A percentile compares a stretch with the other conserved stretches of the same genome.
phyloP scores from a whole-genome alignment of 2,888 invertebrate species.

The Acheta domesticus region DNA sequence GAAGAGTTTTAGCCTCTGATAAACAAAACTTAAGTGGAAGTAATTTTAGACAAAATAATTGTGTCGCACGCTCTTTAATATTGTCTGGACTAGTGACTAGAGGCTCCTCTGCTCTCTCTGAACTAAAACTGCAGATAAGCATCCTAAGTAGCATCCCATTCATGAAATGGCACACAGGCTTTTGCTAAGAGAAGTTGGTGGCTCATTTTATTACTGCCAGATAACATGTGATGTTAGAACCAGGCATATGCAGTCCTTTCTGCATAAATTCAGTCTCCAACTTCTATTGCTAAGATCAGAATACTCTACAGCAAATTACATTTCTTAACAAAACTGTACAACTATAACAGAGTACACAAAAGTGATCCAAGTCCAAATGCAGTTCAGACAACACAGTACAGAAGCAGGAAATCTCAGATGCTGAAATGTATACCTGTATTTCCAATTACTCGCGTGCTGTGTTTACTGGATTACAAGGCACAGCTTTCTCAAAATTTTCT shows the following conservation, averaged over 20 bases:
- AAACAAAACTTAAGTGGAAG: no score
- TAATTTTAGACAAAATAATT: no score
- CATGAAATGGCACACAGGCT: not conserved
- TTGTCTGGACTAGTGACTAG: slow-evolving; percentile 1
- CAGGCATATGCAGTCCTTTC: not conserved
- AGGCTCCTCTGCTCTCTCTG: not conserved
- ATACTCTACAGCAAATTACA: not conserved
- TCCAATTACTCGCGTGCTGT: not conserved
- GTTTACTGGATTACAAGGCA: slow-evolving; percentile 18
- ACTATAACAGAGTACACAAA: slow-evolving; percentile 6
- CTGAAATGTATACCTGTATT: slow-evolving; percentile 5
- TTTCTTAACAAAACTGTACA: not conserved
- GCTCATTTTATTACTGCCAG: not conserved
- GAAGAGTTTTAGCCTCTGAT: no score
- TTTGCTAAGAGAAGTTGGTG: slow-evolving; percentile 1
- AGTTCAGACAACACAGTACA: slow-evolving; percentile 11
- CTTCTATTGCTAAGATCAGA: slow-evolving; percentile 1
- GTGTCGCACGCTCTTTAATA: not conserved
- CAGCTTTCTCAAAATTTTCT: not conserved
- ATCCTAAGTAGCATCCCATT: not conserved
- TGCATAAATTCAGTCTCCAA: not conserved
- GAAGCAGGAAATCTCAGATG: not conserved
- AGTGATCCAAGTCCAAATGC: not conserved
- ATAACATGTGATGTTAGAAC: not conserved
- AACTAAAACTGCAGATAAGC: not conserved